Evolutionary conservation across 2,797 vertebrate genomes (phyloP).

Genomic region (Margarornis squamiger): DNA sequence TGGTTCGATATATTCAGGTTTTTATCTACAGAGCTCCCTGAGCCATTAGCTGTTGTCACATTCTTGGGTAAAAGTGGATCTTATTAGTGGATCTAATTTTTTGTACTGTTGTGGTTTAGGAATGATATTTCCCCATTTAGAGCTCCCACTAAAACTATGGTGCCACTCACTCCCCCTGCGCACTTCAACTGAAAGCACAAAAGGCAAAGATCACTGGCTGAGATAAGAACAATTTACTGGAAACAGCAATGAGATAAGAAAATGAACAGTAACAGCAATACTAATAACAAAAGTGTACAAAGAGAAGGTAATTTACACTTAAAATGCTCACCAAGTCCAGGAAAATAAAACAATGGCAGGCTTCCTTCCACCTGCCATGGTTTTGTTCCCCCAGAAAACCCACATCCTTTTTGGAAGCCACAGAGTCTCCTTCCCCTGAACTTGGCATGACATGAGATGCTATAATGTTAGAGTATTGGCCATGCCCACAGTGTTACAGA

Average conservation of each 20-base stretch:
- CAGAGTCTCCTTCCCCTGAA: no score
- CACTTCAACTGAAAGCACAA: not conserved
- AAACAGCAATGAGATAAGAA: not conserved
- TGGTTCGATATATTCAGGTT: accelerated
- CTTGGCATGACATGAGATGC: not conserved
- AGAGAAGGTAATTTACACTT: not conserved
- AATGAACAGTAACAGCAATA: not conserved
- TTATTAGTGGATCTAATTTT: not conserved
- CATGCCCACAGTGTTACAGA: not conserved
- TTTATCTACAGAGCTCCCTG: not conserved
- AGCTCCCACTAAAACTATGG: not conserved
- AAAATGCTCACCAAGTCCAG: not conserved
- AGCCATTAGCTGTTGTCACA: not conserved
- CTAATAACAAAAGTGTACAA: not conserved
- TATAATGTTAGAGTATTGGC: not conserved
- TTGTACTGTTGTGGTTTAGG: not conserved
- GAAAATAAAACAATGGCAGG: not conserved
- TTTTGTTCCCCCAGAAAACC: not conserved
- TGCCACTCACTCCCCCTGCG: not conserved
- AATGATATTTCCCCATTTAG: not conserved
- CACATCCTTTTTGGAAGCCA: not conserved
- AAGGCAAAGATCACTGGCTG: not conserved
- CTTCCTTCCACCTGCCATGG: not conserved
- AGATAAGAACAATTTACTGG: not conserved
- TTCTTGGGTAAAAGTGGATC: not conserved